phyloP scores from a whole-genome alignment of 2,797 vertebrate genomes.

The Sebastes trivittatus region DNA sequence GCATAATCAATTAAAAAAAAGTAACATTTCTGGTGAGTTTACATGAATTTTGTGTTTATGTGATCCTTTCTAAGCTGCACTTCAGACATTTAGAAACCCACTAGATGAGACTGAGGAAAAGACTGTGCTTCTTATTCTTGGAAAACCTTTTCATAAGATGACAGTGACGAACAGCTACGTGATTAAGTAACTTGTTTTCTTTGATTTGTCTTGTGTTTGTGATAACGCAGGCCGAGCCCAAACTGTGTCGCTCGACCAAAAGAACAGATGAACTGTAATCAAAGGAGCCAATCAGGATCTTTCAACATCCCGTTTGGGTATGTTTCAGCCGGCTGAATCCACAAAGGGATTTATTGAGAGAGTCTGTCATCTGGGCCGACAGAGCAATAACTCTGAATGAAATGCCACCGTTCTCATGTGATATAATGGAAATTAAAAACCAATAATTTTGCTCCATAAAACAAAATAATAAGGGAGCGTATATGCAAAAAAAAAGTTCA shows the following conservation, averaged over 20 bases:
- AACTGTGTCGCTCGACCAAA: neutral
- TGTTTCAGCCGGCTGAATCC: slow-evolving; percentile 13
- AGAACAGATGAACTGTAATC: slow-evolving; percentile 8
- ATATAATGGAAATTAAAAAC: slow-evolving; percentile 38
- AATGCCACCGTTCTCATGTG: slow-evolving; percentile 26
- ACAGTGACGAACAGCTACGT: neutral
- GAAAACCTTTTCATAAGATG: neutral
- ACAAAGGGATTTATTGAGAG: slow-evolving; percentile 35
- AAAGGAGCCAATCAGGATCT: slow-evolving; percentile 4
- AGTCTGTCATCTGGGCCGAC: slow-evolving; percentile 40
- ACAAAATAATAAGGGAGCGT: slow-evolving; percentile 1
- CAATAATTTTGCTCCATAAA: slow-evolving; percentile 8
- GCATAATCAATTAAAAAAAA: neutral
- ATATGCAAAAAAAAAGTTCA: neutral
- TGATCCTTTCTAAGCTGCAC: neutral
- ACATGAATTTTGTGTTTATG: neutral
- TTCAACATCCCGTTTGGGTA: neutral
- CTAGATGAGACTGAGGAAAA: neutral
- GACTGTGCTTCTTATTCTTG: neutral
- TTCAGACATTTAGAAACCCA: neutral
- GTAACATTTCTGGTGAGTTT: neutral
- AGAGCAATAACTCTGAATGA: slow-evolving; percentile 44
- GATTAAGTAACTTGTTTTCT: neutral
- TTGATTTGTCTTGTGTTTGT: slow-evolving; percentile 9
- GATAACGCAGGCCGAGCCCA: neutral